Conservation (phyloP, 2,888 invertebrate genomes). For the Ophion costatus region DNA sequence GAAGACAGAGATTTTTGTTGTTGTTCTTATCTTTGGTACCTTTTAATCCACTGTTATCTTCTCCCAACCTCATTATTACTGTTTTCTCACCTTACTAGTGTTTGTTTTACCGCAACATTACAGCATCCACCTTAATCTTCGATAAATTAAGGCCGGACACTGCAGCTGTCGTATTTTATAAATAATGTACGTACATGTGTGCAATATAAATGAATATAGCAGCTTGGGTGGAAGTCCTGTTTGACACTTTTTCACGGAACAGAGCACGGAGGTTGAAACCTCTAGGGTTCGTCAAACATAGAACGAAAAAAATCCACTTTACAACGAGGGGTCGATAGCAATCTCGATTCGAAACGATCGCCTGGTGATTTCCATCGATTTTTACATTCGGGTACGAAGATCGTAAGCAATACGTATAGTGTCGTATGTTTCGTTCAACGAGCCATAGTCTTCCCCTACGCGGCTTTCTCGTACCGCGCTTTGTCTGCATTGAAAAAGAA, state of each 20-base stretch:
- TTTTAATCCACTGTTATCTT: too few species aligned
- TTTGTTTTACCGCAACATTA: too few species aligned
- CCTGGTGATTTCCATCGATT: constrained; percentile 49
- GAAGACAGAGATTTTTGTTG: too few species aligned
- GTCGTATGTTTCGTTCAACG: constrained; percentile 46
- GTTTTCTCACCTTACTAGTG: too few species aligned
- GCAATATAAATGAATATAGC: not conserved
- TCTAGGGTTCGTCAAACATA: not conserved
- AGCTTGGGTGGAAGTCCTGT: not conserved
- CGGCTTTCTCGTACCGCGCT: constrained; percentile 2
- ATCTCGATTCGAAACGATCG: constrained; percentile 55
- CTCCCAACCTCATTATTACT: too few species aligned
- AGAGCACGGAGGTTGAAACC: too few species aligned
- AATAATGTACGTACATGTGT: too few species aligned
- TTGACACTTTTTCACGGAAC: not conserved
- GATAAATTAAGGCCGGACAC: not conserved
- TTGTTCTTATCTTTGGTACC: too few species aligned
- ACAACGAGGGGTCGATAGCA: constrained; percentile 51
- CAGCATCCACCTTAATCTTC: not conserved
- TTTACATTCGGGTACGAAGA: constrained; percentile 1
- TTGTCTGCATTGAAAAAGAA: not conserved
- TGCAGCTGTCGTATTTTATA: too few species aligned
- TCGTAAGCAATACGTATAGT: constrained; percentile 32
- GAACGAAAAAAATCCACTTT: constrained; percentile 30
- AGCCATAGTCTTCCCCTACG: constrained; percentile 30